phyloP scores from a whole-genome alignment of 53 echinoderm and acorn worm genomes.

The Temnopleurus reevesii region DNA sequence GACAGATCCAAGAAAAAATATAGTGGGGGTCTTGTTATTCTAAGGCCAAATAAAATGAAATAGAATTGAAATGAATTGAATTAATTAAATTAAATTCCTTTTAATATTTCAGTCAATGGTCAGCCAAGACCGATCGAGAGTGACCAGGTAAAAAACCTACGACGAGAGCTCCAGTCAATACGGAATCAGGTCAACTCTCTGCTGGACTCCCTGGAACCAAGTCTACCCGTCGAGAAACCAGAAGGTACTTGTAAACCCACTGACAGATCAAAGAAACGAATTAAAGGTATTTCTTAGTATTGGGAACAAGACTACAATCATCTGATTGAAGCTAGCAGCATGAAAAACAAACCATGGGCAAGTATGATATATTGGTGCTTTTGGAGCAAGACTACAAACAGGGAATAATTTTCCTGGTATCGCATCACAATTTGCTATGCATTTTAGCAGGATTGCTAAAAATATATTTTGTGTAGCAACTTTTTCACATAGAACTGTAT shows the following conservation, averaged over 20 bases:
- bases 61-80: no score
- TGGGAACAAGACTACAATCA: not conserved
- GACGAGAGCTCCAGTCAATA: constrained; percentile 80
- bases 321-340: constrained; percentile 44
- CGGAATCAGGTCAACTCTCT: constrained; percentile 84
- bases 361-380: not conserved
- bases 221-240: constrained; percentile 58
- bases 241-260: constrained; percentile 63
- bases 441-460: no score
- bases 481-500: no score
- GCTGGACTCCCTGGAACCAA: constrained; percentile 85
- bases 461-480: no score
- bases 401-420: no score
- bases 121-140: constrained; percentile 89
- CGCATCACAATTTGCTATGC: no score
- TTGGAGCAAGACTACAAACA: no score
- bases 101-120: constrained; percentile 81
- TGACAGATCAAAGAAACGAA: constrained; percentile 12
- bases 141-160: constrained; percentile 91
- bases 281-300: constrained; percentile 3
- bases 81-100: no score
- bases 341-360: not conserved
- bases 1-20: no score
- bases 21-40: no score
- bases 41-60: no score